phyloP scores from a whole-genome alignment of 2,797 vertebrate species.

The Philypnodon macrostomus region DNA sequence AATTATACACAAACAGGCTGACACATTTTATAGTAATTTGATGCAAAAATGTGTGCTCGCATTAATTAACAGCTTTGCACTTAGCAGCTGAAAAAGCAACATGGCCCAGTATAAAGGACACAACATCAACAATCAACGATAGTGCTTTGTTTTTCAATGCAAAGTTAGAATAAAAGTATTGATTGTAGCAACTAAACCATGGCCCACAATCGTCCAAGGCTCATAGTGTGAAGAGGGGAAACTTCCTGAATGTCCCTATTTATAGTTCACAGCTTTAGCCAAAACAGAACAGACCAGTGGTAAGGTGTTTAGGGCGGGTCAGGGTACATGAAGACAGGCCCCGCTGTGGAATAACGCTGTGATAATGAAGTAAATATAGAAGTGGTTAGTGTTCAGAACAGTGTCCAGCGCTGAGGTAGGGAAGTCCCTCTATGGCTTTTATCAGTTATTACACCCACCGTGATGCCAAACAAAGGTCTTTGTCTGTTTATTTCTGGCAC shows the following conservation, averaged over 20 bases:
- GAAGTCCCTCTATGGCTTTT: slow-evolving; percentile 54
- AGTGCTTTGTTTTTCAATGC: neutral
- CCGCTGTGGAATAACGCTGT: slow-evolving; percentile 24
- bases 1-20: slow-evolving; percentile 42
- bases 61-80: slow-evolving; percentile 15
- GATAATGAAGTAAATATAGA: slow-evolving; percentile 67
- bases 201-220: slow-evolving; percentile 14
- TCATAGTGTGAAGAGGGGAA: slow-evolving; percentile 49
- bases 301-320: slow-evolving; percentile 30
- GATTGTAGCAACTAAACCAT: no score
- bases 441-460: slow-evolving; percentile 49
- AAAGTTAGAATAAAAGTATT: no score
- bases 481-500: slow-evolving; percentile 56
- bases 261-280: slow-evolving; percentile 45
- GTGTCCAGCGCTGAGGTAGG: slow-evolving; percentile 37
- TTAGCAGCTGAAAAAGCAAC: slow-evolving; percentile 12
- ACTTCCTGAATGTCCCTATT: slow-evolving; percentile 49
- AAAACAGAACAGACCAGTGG: slow-evolving; percentile 12
- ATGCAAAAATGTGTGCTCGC: slow-evolving; percentile 15
- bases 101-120: no score
- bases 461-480: slow-evolving; percentile 55
- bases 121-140: neutral
- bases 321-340: slow-evolving; percentile 60
- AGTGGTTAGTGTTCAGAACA: slow-evolving; percentile 27
- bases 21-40: slow-evolving; percentile 30